These are phyloP conservation scores for Xiphophorus hellerii DNA, from an alignment of 2,113 vertebrate species.

Conservation along the genomic window DNA sequence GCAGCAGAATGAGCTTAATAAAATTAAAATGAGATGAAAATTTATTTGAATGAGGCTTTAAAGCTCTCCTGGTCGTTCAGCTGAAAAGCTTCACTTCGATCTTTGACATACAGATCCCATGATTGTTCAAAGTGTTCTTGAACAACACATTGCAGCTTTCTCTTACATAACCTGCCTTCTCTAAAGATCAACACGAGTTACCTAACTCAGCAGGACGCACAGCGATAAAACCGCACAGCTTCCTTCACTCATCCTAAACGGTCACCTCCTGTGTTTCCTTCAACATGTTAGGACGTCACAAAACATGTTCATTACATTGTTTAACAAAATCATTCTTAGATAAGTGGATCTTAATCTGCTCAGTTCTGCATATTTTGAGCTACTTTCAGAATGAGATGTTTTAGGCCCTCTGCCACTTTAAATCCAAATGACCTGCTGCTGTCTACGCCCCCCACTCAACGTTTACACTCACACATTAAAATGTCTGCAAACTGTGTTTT, in stretches of 20 bases:
- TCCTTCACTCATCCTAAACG: not conserved
- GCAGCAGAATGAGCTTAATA: not conserved
- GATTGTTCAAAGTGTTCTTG: not conserved
- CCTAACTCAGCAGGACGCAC: slow-evolving; percentile 10
- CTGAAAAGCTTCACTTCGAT: not conserved
- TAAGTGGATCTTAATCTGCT: too few relatives aligned
- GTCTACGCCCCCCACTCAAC: too few relatives aligned
- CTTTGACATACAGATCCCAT: not conserved
- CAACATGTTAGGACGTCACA: too few relatives aligned
- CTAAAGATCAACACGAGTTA: not conserved
- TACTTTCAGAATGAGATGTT: too few relatives aligned
- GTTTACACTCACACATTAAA: too few relatives aligned
- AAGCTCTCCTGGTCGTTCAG: not conserved
- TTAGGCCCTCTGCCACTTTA: too few relatives aligned
- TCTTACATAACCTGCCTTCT: not conserved
- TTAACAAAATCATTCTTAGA: too few relatives aligned
- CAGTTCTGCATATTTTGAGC: too few relatives aligned
- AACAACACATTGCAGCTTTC: not conserved
- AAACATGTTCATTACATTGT: too few relatives aligned
- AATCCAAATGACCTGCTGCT: too few relatives aligned
- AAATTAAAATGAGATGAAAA: not conserved
- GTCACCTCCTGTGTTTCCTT: too few relatives aligned
- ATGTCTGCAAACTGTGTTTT: too few relatives aligned
- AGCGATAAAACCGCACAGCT: not conserved
- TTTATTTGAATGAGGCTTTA: not conserved